A percentile compares a stretch with the other conserved stretches of the same genome.
Conservation (phyloP, 1,140 invertebrate species). For the Diorhabda carinulata region DNA sequence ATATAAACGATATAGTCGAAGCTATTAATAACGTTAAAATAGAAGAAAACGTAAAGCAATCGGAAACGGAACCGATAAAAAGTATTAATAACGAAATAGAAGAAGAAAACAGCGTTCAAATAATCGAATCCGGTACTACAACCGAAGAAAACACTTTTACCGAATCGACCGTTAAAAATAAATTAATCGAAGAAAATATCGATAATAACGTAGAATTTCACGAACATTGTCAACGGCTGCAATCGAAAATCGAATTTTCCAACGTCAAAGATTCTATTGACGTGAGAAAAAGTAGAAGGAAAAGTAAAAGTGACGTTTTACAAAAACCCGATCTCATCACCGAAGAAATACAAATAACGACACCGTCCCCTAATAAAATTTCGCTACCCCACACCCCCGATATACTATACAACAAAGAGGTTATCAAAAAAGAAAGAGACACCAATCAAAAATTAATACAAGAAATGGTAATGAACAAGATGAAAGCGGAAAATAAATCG, state of each 20-base stretch:
- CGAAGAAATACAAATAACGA: conserved; percentile 46
- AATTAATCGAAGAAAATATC: conserved; percentile 24
- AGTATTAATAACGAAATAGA: conserved; percentile 44
- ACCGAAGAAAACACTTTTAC: conserved; percentile 53
- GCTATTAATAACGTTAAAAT: conserved; percentile 38
- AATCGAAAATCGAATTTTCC: conserved; percentile 67
- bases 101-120: conserved; percentile 59
- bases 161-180: conserved; percentile 45
- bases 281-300: conserved; percentile 60
- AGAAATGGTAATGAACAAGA: conserved; percentile 74
- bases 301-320: conserved; percentile 46
- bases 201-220: conserved; percentile 53
- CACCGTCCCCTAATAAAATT: conserved; percentile 23
- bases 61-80: conserved; percentile 34
- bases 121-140: conserved; percentile 56
- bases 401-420: conserved; percentile 41
- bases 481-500: conserved; percentile 63
- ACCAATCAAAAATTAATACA: conserved; percentile 51
- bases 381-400: conserved; percentile 32
- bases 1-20: conserved; percentile 34
- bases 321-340: conserved; percentile 48
- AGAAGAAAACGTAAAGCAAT: conserved; percentile 35
- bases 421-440: conserved; percentile 44
- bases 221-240: conserved; percentile 64
- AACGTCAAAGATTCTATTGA: conserved; percentile 69